Base-by-base conservation (phyloP, 2,113 vertebrate genomes). In the Callocephalon fimbriatum region DNA sequence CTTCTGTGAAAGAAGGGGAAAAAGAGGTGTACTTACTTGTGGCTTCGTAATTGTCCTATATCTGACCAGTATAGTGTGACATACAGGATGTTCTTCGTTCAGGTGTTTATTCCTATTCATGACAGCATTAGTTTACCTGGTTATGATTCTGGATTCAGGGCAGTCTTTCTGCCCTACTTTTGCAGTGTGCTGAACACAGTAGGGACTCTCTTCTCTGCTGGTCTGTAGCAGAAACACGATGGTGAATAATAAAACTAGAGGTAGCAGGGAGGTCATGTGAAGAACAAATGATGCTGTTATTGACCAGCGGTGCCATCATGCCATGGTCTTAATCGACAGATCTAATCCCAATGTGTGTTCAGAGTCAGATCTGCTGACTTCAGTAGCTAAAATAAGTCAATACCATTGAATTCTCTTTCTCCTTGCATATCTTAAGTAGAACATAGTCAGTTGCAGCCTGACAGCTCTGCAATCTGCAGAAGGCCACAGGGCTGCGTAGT, bases 391-490 rank as follows among this genome's bases (percentile, higher is more conserved):
- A 56, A 56, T 35, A 48, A 51, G 63, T 97, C 92, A 1, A 92
- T 96, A 87, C 40, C 68, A 91, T 95, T 65, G 95, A 94, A 93
- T 94, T 97, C 75, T 86, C 54, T 91, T 86, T 50, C 63, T 83
- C 76, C 82, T 71, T 91, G 92, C 79, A 45, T 93, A 48, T 75
- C 92, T 88, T 84, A 66, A 79, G 42, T 17, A 72, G 56, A 40
- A 48, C 6, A 1, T n/a, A 42, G 90, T 31, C 50, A 86, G 87
- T 27, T 77, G 81, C 62, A 92, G 85, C 47, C 92, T 83, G 90
- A 56, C 95, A 95, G 94, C 83, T 93, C 75, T 70, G 56, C 65
- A 20, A 26, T 19, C 50, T 1, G 3, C n/a, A 38, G 58, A 29
- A 51, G 82, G 85, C 95, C 74, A 65, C 0, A 3, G 37, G 86